A percentile compares a stretch with the other conserved stretches of the same genome.
These are phyloP conservation scores for Psix sp. DNA, from an alignment of 1,140 invertebrate genomes.

Conservation along the genomic window DNA sequence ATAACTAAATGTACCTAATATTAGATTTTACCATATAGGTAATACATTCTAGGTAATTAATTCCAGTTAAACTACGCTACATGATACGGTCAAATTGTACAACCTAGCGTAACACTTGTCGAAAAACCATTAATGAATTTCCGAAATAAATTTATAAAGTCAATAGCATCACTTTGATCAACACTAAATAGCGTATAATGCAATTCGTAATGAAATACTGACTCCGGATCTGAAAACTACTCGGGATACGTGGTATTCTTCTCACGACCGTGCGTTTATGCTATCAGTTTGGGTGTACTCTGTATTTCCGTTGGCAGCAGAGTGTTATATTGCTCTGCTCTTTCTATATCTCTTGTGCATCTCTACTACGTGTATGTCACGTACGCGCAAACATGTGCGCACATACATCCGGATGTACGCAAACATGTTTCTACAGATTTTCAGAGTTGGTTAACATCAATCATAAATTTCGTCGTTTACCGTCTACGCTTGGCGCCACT, in stretches of 20 bases:
- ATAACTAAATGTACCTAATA: no score
- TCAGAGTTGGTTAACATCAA: constrained; percentile 55
- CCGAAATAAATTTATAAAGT: not conserved
- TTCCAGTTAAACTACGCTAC: no score
- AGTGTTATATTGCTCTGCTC: constrained; percentile 38
- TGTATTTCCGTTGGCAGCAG: constrained; percentile 43
- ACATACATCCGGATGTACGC: constrained; percentile 14
- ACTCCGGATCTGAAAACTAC: constrained; percentile 4
- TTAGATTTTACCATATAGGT: no score
- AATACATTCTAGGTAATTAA: no score
- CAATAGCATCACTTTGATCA: constrained; percentile 6
- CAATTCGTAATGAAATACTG: constrained; percentile 22
- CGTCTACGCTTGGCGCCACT: constrained; percentile 54
- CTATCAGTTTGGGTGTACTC: constrained; percentile 35
- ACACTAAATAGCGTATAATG: constrained; percentile 7
- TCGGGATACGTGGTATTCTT: constrained; percentile 27
- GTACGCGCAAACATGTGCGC: constrained; percentile 32
- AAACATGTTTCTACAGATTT: constrained; percentile 47
- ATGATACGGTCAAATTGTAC: no score
- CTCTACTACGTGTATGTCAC: constrained; percentile 25
- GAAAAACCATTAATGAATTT: not conserved
- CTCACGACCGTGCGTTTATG: constrained; percentile 44
- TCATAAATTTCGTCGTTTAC: constrained; percentile 54
- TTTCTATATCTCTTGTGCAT: constrained; percentile 34
- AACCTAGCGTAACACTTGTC: no score